These are phyloP conservation scores for Abrostola tripartita DNA, from an alignment of 2,888 invertebrate species.

Conservation along the genomic window DNA sequence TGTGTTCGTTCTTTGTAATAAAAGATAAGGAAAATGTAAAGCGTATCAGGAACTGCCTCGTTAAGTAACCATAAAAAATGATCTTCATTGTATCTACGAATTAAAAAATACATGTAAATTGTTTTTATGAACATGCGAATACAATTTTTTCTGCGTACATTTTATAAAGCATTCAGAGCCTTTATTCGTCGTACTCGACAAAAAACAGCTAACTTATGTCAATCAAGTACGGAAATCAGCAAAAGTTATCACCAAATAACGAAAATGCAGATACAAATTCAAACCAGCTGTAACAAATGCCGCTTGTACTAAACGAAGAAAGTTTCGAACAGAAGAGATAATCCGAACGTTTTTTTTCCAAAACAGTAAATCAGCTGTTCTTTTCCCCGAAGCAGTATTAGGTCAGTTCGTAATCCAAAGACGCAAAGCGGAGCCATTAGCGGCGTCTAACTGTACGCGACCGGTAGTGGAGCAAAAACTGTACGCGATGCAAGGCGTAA, in stretches of 20 bases:
- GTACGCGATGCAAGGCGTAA: constrained; percentile 16
- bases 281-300: not conserved
- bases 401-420: constrained; percentile 75
- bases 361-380: constrained; percentile 56
- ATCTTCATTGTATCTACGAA: constrained; percentile 6
- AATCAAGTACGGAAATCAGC: not conserved
- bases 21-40: constrained; percentile 25
- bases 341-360: constrained; percentile 33
- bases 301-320: not conserved
- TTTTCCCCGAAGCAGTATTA: constrained; percentile 67
- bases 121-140: constrained; percentile 32
- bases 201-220: not conserved
- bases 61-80: constrained; percentile 29
- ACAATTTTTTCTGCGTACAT: not conserved
- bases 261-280: constrained; percentile 5
- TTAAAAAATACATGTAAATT: constrained; percentile 24
- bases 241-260: not conserved
- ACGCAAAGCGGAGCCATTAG: constrained; percentile 69
- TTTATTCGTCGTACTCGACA: not conserved
- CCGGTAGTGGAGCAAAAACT: constrained; percentile 72
- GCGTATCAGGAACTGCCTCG: constrained; percentile 27
- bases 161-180: not conserved
- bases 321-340: constrained; percentile 11
- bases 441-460: constrained; percentile 72
- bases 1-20: constrained; percentile 33